Percentiles rank a stretch among this genome's conserved stretches.
These are phyloP conservation scores for Caradrina clavipalpis DNA, from an alignment of 2,888 invertebrate genomes.

Conservation along the genomic window DNA sequence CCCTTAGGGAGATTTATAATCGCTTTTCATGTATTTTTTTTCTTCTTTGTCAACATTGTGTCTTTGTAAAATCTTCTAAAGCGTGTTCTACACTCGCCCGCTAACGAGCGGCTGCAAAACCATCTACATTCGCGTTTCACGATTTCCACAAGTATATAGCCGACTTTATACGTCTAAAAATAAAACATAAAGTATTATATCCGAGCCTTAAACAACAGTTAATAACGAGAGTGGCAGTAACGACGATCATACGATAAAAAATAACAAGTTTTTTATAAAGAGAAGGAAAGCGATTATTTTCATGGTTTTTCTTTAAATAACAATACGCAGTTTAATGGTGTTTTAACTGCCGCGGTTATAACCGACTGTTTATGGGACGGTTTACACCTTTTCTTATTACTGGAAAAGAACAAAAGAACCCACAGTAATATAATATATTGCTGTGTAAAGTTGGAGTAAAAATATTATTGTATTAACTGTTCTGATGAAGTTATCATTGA, in stretches of 20 bases:
- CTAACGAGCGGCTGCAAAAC: background rate
- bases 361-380: conserved; percentile 54
- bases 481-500: background rate
- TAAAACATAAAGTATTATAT: conserved; percentile 1
- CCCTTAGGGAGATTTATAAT: background rate
- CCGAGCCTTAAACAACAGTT: conserved; percentile 15
- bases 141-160: background rate
- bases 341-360: conserved; percentile 58
- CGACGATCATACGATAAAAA: conserved; percentile 31
- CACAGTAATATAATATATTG: conserved; percentile 40
- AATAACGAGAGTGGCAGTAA: conserved; percentile 21
- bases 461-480: background rate
- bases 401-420: conserved; percentile 33
- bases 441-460: conserved; percentile 5
- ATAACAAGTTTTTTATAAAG: conserved; percentile 39
- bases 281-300: conserved; percentile 42
- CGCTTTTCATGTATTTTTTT: background rate
- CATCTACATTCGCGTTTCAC: background rate
- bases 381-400: conserved; percentile 52
- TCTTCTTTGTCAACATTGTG: background rate
- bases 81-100: background rate
- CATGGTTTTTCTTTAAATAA: conserved; percentile 53
- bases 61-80: background rate
- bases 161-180: background rate
- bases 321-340: conserved; percentile 45